Evolutionary conservation across 1,140 invertebrate genomes (phyloP), one percentile per base, ranked within the genome.

Genomic region (Hormaphis cornu): DNA sequence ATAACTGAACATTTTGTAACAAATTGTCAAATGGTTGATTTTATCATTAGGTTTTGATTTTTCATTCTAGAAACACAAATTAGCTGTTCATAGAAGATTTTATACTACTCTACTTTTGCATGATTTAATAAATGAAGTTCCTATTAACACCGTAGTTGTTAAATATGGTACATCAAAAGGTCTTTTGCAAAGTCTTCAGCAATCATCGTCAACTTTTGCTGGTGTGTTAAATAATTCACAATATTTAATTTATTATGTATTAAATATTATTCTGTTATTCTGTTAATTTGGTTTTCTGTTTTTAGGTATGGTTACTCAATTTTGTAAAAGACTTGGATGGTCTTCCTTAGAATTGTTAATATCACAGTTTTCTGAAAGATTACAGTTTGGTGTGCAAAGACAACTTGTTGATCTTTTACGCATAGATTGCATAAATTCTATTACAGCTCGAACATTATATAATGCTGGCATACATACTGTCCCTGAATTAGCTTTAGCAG

Each of bases 261-360:
- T 18, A 42, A 18, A 7, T 54, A 46, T 69, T 12, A 71, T 50
- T 48, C 59, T 48, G n/a, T 24, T 24, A 46, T 52, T 28, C 69
- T 61, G 48, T 58, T 59, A 69, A 52, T 66, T 72, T 56, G 69
- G 74, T 50, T 73, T 28, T 59, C 26, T 72, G 77, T 79, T n/a
- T n/a, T 63, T 77, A 91, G 90, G 89, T 58, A 94, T 94, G 89
- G 88, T 97, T 1, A 93, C 91, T 2, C 86, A 89, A 22, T 97
- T 97, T 80, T 95, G 93, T 80, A 85, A 85, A 74, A 86, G 93
- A 54, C 79, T 99, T n/a, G 90, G 94, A 3, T 99, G 95, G 95
- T 84, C 84, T 63, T 93, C 88, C 75, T 81, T 99, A 69, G 90
- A 96, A 78, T 79, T 95, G 33, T 80, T 99, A 3, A 83, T 99